Evolutionary conservation across 2,888 invertebrate species (phyloP), one percentile per base, ranked within the genome.

Genomic region (Tenthredo notha): DNA sequence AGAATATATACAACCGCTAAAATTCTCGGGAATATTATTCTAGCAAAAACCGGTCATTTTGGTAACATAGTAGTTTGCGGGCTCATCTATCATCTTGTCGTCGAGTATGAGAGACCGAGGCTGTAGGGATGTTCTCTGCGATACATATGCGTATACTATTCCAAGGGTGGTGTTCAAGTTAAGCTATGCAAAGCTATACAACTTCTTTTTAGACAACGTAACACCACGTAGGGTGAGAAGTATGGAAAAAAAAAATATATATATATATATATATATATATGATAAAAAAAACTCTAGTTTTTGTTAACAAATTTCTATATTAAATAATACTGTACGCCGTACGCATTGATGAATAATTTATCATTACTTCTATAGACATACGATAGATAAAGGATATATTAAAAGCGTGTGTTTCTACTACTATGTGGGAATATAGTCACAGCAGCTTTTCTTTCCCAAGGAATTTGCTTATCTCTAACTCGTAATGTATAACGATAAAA

Each of bases 21-120:
- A 91, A 91, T 90, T 89, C 89, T 88, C n/a, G 86, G 85, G 86
- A 88, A 90, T 90, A 91, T 90, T 90, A 91, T 91, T 90, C 89
- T 84, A 85, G 88, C 89, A 91, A 91, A 91, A 90, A 90, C 87
- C 86, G 87, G 88, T 86, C 87, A 87, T 86, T 87, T 86, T 85
- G 61, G 78, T 84, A 78, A 84, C 88, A 88, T 89, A 88, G 87
- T 88, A 21, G 61, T 25, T 61, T 89, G 77, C 29, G 29, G 47
- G 84, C 86, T 90, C 90, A 90, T 90, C 90, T 89, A 90, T 90
- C 90, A 90, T 88, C 85, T 86, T 40, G 85, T 84, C 74, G 7
- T 78, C 78, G 85, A 83, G 54, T 18, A 54, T 54, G 54, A 18
- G 54, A 54, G 50, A 50, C 50, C 50, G 50, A 50, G 50, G 85